These are phyloP conservation scores for Patella depressa DNA, from an alignment of 2,888 invertebrate species.

Conservation along the genomic window DNA sequence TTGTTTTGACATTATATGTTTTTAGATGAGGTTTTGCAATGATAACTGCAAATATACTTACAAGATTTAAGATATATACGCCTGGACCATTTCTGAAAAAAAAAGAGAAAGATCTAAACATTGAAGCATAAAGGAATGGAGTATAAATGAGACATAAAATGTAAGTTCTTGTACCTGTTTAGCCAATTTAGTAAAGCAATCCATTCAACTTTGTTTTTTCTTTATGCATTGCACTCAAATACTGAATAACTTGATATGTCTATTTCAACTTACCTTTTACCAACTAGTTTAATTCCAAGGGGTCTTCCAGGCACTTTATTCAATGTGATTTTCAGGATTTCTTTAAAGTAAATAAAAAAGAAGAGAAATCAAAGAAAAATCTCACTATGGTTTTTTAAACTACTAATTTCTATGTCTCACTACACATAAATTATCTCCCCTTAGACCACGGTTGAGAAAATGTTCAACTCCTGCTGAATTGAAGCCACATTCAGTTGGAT, in stretches of 20 bases:
- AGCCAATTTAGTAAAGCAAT: background rate
- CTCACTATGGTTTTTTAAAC: no score
- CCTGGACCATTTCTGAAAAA: conserved; percentile 66
- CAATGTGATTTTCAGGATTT: conserved; percentile 71
- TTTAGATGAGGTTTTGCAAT: no score
- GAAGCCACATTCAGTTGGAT: no score
- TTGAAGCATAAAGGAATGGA: background rate
- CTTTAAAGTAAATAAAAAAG: conserved; percentile 51
- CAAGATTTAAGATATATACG: conserved; percentile 67
- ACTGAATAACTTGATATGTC: no score
- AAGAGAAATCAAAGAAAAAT: background rate
- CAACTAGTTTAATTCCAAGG: conserved; percentile 72
- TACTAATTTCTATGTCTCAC: no score
- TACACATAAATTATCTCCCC: no score
- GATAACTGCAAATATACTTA: conserved; percentile 41
- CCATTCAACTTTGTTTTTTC: background rate
- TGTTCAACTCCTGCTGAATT: no score
- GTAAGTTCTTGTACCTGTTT: background rate
- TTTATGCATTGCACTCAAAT: no score
- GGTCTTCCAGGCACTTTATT: conserved; percentile 69
- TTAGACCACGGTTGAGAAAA: no score
- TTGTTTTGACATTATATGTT: no score
- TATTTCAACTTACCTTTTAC: conserved; percentile 63
- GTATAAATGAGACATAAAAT: background rate
- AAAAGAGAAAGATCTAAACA: conserved; percentile 1